These are phyloP conservation scores for Eulemur rubriventer DNA, from an alignment of 2,797 vertebrate genomes.

Conservation along the genomic window DNA sequence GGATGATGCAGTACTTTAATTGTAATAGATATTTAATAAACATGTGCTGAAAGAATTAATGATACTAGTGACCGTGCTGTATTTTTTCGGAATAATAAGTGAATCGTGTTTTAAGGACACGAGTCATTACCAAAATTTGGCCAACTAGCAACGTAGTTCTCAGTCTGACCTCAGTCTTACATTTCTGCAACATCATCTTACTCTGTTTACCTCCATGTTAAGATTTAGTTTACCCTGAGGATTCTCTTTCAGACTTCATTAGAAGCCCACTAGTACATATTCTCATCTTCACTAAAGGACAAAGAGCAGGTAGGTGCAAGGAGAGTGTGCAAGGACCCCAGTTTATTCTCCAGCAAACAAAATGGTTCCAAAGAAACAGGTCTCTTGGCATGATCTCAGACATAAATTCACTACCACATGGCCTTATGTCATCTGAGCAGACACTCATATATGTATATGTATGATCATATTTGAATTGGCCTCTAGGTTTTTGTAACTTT, in stretches of 20 bases:
- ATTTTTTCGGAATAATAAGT: not conserved
- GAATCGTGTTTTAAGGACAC: not conserved
- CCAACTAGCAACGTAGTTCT: not conserved
- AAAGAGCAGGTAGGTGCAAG: not conserved
- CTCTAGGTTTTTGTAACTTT: not conserved
- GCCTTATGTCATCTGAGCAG: not conserved
- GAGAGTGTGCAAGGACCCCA: not conserved
- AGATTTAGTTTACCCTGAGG: not conserved
- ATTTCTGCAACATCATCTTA: not conserved
- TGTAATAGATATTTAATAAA: not conserved
- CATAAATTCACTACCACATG: not conserved
- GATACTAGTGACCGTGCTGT: not conserved
- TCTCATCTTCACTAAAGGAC: not conserved
- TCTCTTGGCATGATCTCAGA: not conserved
- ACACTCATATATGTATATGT: not conserved
- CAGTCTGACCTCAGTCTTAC: not conserved
- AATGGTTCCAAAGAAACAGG: not conserved
- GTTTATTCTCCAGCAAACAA: not conserved
- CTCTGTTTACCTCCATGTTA: not conserved
- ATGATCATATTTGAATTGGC: not conserved
- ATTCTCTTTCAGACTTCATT: not conserved
- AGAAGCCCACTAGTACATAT: not conserved
- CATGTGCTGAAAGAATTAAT: not conserved
- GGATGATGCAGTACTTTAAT: not conserved
- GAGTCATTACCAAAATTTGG: not conserved